Percentiles rank a stretch among this genome's conserved stretches.
phyloP scores from a whole-genome alignment of 1,140 invertebrate species.

The Temnothorax curvispinosus region DNA sequence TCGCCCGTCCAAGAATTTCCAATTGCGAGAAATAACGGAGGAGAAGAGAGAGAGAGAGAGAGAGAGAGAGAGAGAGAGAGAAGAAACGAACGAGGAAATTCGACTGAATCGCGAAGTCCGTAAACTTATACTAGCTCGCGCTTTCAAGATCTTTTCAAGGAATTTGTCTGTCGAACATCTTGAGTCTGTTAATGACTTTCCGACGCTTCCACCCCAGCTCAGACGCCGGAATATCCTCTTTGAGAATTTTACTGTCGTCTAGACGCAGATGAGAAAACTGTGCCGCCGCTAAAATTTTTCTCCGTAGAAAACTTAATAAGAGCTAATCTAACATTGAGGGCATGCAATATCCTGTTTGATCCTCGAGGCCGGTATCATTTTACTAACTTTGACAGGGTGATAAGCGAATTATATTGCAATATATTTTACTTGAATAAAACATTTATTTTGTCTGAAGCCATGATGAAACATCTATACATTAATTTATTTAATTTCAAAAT shows the following conservation, averaged over 20 bases:
- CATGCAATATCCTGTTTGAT: not conserved
- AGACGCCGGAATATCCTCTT: not conserved
- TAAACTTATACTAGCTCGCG: conserved; percentile 31
- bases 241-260: conserved; percentile 30
- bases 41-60: not conserved
- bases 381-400: not conserved
- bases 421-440: conserved; percentile 27
- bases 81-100: conserved; percentile 34
- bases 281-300: conserved; percentile 16
- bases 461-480: not conserved
- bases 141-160: conserved; percentile 33
- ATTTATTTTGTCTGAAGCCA: not conserved
- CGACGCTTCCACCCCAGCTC: not conserved
- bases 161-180: conserved; percentile 46
- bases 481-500: conserved; percentile 27
- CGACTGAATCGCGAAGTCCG: not conserved
- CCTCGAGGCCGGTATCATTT: not conserved
- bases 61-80: not conserved
- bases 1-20: conserved; percentile 14
- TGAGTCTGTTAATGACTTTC: conserved; percentile 67
- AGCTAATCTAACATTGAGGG: not conserved
- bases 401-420: not conserved
- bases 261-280: not conserved
- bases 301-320: conserved; percentile 54
- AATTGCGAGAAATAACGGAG: conserved; percentile 10